phyloP scores from a whole-genome alignment of 2,113 vertebrate species.

The Anguilla rostrata region DNA sequence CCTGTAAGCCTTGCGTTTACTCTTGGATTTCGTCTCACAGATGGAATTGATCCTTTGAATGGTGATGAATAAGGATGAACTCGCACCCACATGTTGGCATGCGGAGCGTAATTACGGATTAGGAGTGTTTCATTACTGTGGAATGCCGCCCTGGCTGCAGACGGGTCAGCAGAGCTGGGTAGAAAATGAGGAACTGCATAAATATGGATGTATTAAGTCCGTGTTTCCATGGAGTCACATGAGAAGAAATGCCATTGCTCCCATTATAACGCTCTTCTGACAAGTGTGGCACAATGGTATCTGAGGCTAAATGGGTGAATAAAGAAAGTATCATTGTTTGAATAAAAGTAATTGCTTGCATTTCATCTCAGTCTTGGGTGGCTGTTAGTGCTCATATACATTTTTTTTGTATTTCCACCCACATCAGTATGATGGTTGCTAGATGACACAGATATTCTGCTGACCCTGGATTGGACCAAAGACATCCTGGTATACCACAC shows the following conservation, averaged over 20 bases:
- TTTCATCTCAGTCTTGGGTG: not conserved
- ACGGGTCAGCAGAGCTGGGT: not conserved
- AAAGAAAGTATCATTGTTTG: constrained; percentile 11
- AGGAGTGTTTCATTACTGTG: constrained; percentile 31
- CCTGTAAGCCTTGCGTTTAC: constrained; percentile 5
- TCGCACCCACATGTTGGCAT: constrained; percentile 21
- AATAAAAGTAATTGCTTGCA: constrained; percentile 8
- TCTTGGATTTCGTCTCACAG: constrained; percentile 3
- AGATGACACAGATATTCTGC: not conserved
- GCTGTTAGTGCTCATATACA: not conserved
- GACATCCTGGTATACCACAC: not conserved
- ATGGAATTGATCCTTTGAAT: constrained; percentile 25
- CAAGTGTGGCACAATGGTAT: constrained; percentile 2
- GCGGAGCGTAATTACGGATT: constrained; percentile 26
- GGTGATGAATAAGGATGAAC: constrained; percentile 18
- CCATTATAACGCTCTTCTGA: constrained; percentile 15
- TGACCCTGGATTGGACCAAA: not conserved
- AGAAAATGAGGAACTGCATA: not conserved
- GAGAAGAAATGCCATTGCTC: constrained; percentile 11
- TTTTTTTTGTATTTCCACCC: not conserved
- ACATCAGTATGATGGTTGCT: not conserved
- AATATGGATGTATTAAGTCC: constrained; percentile 15
- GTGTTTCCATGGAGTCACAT: constrained; percentile 21
- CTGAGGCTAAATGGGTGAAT: constrained; percentile 11
- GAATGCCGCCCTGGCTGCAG: constrained; percentile 17